Percentiles rank a stretch among this genome's conserved stretches.
phyloP scores from a whole-genome alignment of 2,888 invertebrate species.

The Mesorhabditis belari region DNA sequence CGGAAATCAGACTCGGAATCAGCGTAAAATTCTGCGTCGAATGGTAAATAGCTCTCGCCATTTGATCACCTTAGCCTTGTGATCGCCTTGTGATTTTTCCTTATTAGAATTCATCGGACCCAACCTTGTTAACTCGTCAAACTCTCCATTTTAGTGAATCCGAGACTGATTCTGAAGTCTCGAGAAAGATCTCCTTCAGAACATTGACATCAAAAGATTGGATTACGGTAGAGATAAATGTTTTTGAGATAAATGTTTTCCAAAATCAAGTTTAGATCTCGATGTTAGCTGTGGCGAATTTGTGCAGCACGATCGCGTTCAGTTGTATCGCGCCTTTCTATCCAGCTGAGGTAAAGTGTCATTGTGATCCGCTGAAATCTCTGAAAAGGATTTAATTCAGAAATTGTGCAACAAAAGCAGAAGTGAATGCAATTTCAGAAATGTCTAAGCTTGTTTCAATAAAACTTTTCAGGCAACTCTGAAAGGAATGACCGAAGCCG shows the following conservation, averaged over 20 bases:
- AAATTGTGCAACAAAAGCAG: too few relatives aligned
- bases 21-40: too few relatives aligned
- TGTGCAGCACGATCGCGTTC: conserved; percentile 51
- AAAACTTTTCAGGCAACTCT: conserved; percentile 24
- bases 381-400: too few relatives aligned
- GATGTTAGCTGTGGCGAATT: conserved; percentile 50
- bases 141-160: conserved; percentile 2
- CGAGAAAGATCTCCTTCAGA: not conserved
- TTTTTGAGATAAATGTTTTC: not conserved
- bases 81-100: too few relatives aligned
- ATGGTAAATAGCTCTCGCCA: too few relatives aligned
- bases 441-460: too few relatives aligned
- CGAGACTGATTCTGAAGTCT: not conserved
- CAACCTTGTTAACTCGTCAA: not conserved
- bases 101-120: too few relatives aligned
- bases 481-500: conserved; percentile 47
- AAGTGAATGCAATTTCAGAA: too few relatives aligned
- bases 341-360: conserved; percentile 44
- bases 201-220: not conserved
- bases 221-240: not conserved
- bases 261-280: conserved; percentile 15
- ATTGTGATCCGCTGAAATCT: too few relatives aligned
- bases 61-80: too few relatives aligned
- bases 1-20: too few relatives aligned
- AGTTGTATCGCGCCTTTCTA: conserved; percentile 52